Base-by-base conservation (phyloP, 1,140 invertebrate genomes). In the Geopemphigus sp. region DNA sequence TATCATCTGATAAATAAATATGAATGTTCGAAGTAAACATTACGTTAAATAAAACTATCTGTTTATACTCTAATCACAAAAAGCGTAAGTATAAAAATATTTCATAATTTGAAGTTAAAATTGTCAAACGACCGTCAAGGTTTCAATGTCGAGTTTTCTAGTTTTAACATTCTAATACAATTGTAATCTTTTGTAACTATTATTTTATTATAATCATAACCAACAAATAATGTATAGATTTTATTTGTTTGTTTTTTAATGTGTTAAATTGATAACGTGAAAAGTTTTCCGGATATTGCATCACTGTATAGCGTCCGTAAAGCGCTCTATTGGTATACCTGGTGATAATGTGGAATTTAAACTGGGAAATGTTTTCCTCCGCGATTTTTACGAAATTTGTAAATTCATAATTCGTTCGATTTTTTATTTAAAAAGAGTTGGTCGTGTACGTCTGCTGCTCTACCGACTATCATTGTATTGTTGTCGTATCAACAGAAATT, bases 271-370 rank as follows among this genome's bases (percentile, higher is more conserved):
- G 57, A 78, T 78, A 61, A 63, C 39, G 15, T 22, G 6, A 50
- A 19, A 26, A 5, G 57, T 78, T 63, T 59, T 26, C 17, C 12
- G 39, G n/a, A 8, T 45, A 22, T 74, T 5, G 10, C 74, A 61
- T 78, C 74, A 78, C 74, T 78, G 74, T 78, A 59, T 19, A 78
- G 74, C 57, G 57, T 78, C 59, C 6, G 45, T 5, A 8, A 76
- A n/a, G 22, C 39, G 17, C 22, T 29, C 47, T 1, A n/a, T 78
- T 78, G 74, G 57, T 29, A 39, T 1, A 61, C 74, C 39, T 78
- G 57, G 74, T 57, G 74, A 78, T 78, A 78, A 78, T 78, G 74
- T 78, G 74, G 74, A 78, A 78, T 78, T 78, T 78, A 78, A 78
- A 78, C 74, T 78, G 74, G 56, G 74, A 78, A 78, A 78, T 78